A percentile compares a stretch with the other conserved stretches of the same genome.
These are phyloP conservation scores for Stegastes partitus DNA, from an alignment of 2,113 vertebrate genomes.

Conservation along the genomic window DNA sequence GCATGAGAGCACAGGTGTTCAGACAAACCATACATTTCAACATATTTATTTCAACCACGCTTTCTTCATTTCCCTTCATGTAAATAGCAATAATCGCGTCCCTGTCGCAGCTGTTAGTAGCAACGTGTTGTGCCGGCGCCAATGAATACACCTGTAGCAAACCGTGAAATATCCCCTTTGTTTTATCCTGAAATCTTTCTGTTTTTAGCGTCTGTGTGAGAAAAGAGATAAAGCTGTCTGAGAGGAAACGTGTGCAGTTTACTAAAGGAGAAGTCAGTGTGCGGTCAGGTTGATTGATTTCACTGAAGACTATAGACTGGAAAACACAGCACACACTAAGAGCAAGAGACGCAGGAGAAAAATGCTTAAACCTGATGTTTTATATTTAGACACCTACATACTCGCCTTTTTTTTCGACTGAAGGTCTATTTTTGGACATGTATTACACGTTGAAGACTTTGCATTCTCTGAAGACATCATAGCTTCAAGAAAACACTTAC, in stretches of 20 bases:
- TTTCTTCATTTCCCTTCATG: conserved; percentile 37
- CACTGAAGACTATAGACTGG: conserved; percentile 5
- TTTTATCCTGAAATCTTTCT: conserved; percentile 15
- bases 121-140: conserved; percentile 30
- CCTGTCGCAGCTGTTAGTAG: conserved; percentile 41
- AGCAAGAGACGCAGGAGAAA: conserved; percentile 13
- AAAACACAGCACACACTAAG: conserved; percentile 12
- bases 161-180: neutral
- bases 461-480: neutral
- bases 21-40: conserved; percentile 26
- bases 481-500: neutral
- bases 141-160: conserved; percentile 39
- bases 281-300: conserved; percentile 34
- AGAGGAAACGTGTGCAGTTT: conserved; percentile 1
- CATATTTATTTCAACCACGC: conserved; percentile 25
- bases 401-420: conserved; percentile 3
- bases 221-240: conserved; percentile 13
- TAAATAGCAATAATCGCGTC: conserved; percentile 61
- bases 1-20: conserved; percentile 30
- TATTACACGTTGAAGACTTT: neutral
- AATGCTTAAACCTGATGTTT: conserved; percentile 7
- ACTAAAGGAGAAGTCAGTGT: conserved; percentile 15
- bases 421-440: conserved; percentile 14
- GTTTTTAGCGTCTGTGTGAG: conserved; percentile 40
- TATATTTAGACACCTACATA: conserved; percentile 10